phyloP scores from a whole-genome alignment of 2,888 invertebrate species.

The Acanthacorydalis orientalis region DNA sequence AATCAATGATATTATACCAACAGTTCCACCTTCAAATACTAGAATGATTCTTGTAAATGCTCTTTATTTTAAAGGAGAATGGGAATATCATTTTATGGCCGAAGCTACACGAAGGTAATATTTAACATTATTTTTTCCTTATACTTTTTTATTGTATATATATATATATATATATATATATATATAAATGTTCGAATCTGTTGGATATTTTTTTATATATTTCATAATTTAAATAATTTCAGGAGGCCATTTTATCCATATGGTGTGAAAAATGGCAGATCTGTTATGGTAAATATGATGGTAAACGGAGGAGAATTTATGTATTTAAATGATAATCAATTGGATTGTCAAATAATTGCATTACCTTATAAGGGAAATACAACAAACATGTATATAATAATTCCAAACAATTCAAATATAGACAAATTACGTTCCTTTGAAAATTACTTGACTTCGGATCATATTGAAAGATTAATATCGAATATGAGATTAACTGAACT shows the following conservation, averaged over 20 bases:
- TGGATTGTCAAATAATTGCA: constrained; percentile 44
- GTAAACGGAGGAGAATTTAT: constrained; percentile 41
- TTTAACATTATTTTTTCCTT: neutral
- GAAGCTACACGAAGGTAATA: constrained; percentile 35
- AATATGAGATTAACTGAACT: constrained; percentile 30
- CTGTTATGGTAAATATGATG: constrained; percentile 44
- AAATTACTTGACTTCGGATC: constrained; percentile 27
- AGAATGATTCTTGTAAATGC: constrained; percentile 48
- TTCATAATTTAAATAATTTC: constrained; percentile 13
- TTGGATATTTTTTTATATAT: too few species aligned
- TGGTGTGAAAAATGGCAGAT: constrained; percentile 24
- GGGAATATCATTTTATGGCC: constrained; percentile 44
- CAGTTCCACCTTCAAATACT: constrained; percentile 34
- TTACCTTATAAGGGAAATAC: constrained; percentile 53
- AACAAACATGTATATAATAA: constrained; percentile 46
- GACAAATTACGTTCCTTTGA: constrained; percentile 31
- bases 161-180: neutral
- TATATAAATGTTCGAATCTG: too few species aligned
- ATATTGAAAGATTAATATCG: constrained; percentile 31
- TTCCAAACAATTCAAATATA: constrained; percentile 35
- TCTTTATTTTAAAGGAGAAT: constrained; percentile 53
- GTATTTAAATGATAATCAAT: constrained; percentile 30
- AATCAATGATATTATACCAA: constrained; percentile 38
- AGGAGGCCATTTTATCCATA: constrained; percentile 39
- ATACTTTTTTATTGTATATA: constrained; percentile 25